phyloP scores from a whole-genome alignment of 2,113 vertebrate species.

The Octodon degus region DNA sequence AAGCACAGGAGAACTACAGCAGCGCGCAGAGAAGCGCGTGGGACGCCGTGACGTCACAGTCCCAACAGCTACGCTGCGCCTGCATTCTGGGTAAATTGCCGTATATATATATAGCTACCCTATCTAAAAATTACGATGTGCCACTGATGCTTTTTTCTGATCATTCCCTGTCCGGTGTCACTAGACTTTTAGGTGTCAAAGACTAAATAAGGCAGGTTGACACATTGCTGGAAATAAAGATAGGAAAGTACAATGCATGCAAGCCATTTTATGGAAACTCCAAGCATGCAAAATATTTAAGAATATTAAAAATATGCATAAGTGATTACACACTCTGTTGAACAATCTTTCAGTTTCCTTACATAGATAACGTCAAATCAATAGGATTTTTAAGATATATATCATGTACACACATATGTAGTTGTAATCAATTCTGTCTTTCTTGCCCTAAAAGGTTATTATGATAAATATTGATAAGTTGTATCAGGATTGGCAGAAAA shows the following conservation, averaged over 20 bases:
- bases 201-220: background rate
- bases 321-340: background rate
- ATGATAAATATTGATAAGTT: background rate
- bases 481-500: background rate
- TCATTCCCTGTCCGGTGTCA: background rate
- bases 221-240: background rate
- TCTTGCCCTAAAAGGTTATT: background rate
- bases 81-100: background rate
- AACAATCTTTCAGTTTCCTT: background rate
- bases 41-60: background rate
- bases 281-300: background rate
- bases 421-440: background rate
- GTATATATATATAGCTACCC: rapidly evolving
- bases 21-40: background rate
- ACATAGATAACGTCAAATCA: conserved; percentile 13
- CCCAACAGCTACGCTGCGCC: rapidly evolving
- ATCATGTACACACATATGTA: background rate
- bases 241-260: background rate
- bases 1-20: background rate
- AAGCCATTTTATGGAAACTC: background rate
- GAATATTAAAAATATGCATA: background rate
- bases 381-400: background rate
- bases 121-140: background rate
- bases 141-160: background rate
- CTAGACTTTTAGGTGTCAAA: background rate